Conservation (phyloP, 2,888 invertebrate genomes). For the Ormyrus thymus region DNA sequence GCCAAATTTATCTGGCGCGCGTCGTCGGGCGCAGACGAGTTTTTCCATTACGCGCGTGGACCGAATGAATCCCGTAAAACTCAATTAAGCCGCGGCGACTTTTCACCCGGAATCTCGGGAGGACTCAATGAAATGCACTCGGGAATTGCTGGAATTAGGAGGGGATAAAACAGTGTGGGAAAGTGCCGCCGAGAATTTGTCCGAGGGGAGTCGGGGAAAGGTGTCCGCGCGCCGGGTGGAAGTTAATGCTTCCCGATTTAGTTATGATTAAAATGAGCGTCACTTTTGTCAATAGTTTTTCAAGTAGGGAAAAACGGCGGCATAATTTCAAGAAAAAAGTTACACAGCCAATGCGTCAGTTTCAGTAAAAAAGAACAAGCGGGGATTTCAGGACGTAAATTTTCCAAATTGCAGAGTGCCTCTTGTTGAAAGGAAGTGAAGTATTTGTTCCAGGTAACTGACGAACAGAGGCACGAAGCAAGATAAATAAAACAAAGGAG, state of each 20-base stretch:
- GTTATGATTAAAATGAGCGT: background rate
- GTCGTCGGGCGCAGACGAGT: slow-evolving; percentile 41
- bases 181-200: slow-evolving; percentile 23
- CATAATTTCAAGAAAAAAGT: background rate
- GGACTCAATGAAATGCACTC: slow-evolving; percentile 4
- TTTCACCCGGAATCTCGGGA: slow-evolving; percentile 33
- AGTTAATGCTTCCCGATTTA: background rate
- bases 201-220: background rate
- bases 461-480: too few species aligned
- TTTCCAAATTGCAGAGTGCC: too few species aligned
- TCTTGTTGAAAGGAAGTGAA: too few species aligned
- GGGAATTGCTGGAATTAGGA: slow-evolving; percentile 21
- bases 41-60: slow-evolving; percentile 62
- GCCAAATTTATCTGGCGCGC: background rate
- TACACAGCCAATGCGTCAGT: background rate
- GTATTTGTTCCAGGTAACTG: too few species aligned
- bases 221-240: background rate
- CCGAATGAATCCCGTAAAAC: slow-evolving; percentile 69
- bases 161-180: slow-evolving; percentile 51
- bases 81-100: slow-evolving; percentile 63
- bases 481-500: too few species aligned
- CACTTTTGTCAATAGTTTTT: too few species aligned
- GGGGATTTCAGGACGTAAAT: too few species aligned
- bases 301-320: too few species aligned
- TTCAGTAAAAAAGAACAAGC: too few species aligned